phyloP scores from a whole-genome alignment of 2,888 invertebrate genomes.

The Archips xylosteana region DNA sequence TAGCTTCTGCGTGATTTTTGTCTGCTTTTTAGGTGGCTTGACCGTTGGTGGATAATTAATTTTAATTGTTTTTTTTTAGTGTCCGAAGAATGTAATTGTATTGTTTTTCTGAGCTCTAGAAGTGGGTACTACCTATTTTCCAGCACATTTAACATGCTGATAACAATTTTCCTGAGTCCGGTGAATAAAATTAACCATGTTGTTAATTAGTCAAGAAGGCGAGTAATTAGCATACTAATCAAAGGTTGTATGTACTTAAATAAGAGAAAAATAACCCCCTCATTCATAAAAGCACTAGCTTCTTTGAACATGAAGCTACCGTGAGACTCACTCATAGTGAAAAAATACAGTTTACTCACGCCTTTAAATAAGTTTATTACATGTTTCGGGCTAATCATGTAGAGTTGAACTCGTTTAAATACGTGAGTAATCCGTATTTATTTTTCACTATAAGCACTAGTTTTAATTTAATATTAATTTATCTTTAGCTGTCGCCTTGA shows the following conservation, averaged over 20 bases:
- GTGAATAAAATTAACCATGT: slow-evolving; percentile 3
- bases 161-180: neutral
- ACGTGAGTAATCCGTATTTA: too few relatives aligned
- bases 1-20: neutral
- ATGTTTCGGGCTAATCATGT: too few relatives aligned
- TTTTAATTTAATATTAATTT: neutral
- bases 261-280: too few relatives aligned
- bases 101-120: neutral
- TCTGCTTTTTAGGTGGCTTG: neutral
- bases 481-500: too few relatives aligned
- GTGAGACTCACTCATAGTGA: too few relatives aligned
- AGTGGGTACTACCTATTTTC: slow-evolving; percentile 5
- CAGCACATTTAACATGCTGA: slow-evolving; percentile 18
- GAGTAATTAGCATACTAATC: slow-evolving; percentile 5
- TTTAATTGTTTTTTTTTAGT: neutral
- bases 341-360: too few relatives aligned
- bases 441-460: too few relatives aligned
- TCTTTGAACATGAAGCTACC: neutral
- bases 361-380: too few relatives aligned
- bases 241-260: neutral
- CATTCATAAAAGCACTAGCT: too few relatives aligned
- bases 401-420: too few relatives aligned
- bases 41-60: neutral
- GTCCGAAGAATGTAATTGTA: neutral
- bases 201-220: slow-evolving; percentile 2